phyloP scores from a whole-genome alignment of 2,113 vertebrate genomes.

The Petromus typicus region DNA sequence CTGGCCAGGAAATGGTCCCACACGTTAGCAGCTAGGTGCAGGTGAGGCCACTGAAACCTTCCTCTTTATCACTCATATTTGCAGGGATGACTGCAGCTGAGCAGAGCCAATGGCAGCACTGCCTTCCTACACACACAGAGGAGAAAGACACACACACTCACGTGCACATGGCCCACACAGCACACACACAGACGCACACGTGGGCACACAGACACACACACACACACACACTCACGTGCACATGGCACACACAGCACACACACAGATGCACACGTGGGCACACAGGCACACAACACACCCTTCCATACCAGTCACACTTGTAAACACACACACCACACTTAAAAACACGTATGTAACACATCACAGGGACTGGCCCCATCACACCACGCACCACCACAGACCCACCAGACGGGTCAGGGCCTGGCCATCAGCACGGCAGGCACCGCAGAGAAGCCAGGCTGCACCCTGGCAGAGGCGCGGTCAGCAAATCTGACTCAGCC shows the following conservation, averaged over 20 bases:
- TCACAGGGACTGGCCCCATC: too few relatives aligned
- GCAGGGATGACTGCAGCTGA: not conserved
- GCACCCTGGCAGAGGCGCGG: not conserved
- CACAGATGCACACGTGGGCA: not conserved
- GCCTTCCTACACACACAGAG: not conserved
- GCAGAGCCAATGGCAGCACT: too few relatives aligned
- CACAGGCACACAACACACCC: not conserved
- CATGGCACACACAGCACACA: not conserved
- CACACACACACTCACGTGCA: not conserved
- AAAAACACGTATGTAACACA: not conserved
- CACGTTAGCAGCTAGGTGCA: not conserved
- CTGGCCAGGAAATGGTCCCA: fast-evolving
- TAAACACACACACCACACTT: not conserved
- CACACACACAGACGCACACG: not conserved
- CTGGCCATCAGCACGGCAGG: too few relatives aligned
- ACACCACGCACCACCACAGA: too few relatives aligned
- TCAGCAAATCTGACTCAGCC: not conserved
- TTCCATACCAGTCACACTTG: too few relatives aligned
- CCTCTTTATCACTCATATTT: not conserved
- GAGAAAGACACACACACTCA: too few relatives aligned
- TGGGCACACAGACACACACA: not conserved
- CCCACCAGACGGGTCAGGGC: too few relatives aligned
- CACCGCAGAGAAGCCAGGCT: too few relatives aligned
- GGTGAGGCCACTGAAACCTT: fast-evolving
- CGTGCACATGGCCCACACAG: too few relatives aligned